These are phyloP conservation scores for Mustela nigripes DNA, from an alignment of 2,113 vertebrate genomes.

Conservation along the genomic window DNA sequence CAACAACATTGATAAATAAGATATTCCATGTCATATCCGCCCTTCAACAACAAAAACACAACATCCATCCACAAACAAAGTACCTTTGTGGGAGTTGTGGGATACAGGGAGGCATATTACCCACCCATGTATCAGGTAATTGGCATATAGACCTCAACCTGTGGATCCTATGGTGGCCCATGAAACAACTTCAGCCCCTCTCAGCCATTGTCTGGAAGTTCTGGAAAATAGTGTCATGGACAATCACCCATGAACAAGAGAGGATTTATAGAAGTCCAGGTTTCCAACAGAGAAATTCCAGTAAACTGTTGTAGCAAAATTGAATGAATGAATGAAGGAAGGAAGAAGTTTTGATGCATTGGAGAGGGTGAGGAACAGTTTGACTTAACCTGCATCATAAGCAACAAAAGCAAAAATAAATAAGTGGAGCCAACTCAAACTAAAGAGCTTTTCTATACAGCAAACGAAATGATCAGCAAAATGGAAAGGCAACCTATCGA, in stretches of 20 bases:
- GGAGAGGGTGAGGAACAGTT: not conserved
- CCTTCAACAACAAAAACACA: not conserved
- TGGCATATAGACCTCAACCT: not conserved
- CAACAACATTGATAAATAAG: not conserved
- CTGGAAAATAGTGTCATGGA: not conserved
- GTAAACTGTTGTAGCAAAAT: not conserved
- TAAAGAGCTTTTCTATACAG: not conserved
- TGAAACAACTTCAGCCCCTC: not conserved
- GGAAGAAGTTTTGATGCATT: not conserved
- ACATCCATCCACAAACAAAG: not conserved
- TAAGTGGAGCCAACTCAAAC: not conserved
- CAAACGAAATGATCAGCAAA: not conserved
- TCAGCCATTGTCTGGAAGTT: not conserved
- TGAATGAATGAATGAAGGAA: not conserved
- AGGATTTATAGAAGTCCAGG: not conserved
- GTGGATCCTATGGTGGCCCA: too few species aligned
- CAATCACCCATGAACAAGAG: not conserved
- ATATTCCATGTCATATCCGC: rapidly evolving
- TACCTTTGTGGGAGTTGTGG: not conserved
- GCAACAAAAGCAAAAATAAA: not conserved
- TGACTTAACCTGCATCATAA: not conserved
- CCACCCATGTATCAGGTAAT: too few species aligned
- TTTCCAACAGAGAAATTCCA: not conserved
- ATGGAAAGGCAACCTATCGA: not conserved
- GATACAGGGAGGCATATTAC: not conserved